phyloP scores from a whole-genome alignment of 2,113 vertebrate species.

The Halcyon senegalensis region DNA sequence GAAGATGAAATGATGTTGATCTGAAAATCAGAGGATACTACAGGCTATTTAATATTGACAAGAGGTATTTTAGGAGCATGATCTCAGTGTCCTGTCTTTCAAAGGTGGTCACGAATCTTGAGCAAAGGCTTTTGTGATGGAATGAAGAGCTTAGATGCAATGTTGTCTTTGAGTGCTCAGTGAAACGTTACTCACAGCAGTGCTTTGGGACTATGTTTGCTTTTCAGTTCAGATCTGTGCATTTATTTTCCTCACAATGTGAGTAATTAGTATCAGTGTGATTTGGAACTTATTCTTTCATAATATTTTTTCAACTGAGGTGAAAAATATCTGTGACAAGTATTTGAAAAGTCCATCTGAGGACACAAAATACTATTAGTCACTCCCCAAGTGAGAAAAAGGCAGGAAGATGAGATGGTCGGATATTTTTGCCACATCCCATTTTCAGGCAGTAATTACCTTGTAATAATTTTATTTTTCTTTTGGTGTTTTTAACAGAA shows the following conservation, averaged over 20 bases:
- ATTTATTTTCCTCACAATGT: neutral
- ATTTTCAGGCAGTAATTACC: neutral
- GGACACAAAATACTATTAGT: neutral
- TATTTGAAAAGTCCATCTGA: neutral
- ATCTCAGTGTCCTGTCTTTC: neutral
- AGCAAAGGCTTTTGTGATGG: neutral
- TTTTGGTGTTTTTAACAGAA: slow-evolving; percentile 81
- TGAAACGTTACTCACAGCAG: neutral
- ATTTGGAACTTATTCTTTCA: neutral
- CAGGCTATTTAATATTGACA: neutral
- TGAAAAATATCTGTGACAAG: neutral
- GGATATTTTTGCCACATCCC: neutral
- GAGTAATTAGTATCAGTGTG: neutral
- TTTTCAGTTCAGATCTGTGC: neutral
- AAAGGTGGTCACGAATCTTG: neutral
- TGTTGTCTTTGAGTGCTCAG: neutral
- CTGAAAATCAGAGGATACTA: neutral
- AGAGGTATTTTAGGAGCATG: neutral
- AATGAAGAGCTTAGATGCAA: neutral
- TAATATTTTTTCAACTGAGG: neutral
- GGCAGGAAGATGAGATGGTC: neutral
- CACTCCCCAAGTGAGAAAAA: neutral
- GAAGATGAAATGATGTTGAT: neutral
- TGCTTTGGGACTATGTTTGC: neutral
- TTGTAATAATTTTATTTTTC: slow-evolving; percentile 16